Evolutionary conservation across 2,113 vertebrate genomes (phyloP), one percentile per base, ranked within the genome.

Genomic region (Protomyctophum bolini): DNA sequence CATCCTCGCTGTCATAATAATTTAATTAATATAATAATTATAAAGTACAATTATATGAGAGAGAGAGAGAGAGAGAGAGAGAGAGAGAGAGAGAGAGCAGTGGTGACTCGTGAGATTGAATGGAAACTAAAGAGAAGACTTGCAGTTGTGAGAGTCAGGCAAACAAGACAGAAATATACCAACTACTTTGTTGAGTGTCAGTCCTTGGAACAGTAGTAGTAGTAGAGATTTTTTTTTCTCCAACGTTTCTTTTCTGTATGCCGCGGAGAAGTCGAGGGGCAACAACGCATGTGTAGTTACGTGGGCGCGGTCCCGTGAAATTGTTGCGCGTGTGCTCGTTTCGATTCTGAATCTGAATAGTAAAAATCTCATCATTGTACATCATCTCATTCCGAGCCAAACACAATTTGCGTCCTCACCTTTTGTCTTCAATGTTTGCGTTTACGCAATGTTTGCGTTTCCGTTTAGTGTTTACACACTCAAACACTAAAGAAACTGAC

Each of bases 11-110:
- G 33, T 77, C 70, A 61, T 85, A 72, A 76, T 83, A 70, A 86
- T 86, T 81, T 75, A 85, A 87, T 88, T 86, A 87, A 58, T 11
- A 59, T 77, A 68, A 58, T 85, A 72, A 76, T 83, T 68, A 86
- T 75, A 85, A 80, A 50, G 61, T 65, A 63, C 77, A 81, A 87
- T 88, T 87, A 86, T 66, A 58, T 41, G 54, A 15, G 75, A 60
- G 75, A 73, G 75, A 10, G 15, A 56, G 48, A 61, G 21, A 10
- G 15, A 56, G 48, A 61, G 21, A 10, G 15, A 56, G 48, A 61
- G 21, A 10, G 15, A 56, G 54, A 15, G 75, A 60, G 75, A 73
- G 75, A 10, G 15, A 56, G 48, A 61, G 21, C 60, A 4, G 61
- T 7, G 49, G 61, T 4, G 21, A 21, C 21, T 21, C 21, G 21